Evolutionary conservation across 2,888 invertebrate species (phyloP), one percentile per base, ranked within the genome.

Genomic region (Parasteatoda lunata): DNA sequence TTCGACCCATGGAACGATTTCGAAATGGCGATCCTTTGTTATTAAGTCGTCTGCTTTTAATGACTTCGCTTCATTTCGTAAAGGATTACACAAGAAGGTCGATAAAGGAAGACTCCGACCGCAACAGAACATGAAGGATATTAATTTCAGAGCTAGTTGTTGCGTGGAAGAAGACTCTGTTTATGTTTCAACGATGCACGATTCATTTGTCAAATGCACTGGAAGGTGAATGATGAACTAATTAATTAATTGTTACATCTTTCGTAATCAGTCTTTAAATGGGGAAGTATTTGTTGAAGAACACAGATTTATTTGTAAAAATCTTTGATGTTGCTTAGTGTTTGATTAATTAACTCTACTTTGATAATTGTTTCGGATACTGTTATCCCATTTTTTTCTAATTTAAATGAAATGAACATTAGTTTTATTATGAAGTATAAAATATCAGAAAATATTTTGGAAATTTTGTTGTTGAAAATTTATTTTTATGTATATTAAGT

Each of bases 31-130:
- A 68, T n/a, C 70, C 78, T 15, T 84, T 84, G 69, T 84, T 84
- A 84, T 77, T 84, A 77, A 84, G 77, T 64, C 80, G 72, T 72
- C 80, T 72, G 45, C 72, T 71, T 77, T 84, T 72, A 84, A 84
- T 84, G 83, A 84, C 77, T 77, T 80, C 70, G 65, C 70, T 82
- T 72, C 82, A 59, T 71, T 83, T 83, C 70, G 71, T 15, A 68
- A 30, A 47, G 75, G 69, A 77, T 77, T 77, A 64, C 49, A 45
- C 9, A 9, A 47, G 65, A 66, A 68, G 30, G 52, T 73, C 80
- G 72, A 80, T 80, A 70, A 15, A 11, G 59, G 51, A 30, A 11
- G 65, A 51, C 48, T 77, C 45, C n/a, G n/a, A 71, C 77, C 66
- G 70, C 69, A 69, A 77, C 66, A 52, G 70, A 49, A 59, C 65